Evolutionary conservation across 2,888 invertebrate genomes (phyloP), one percentile per base, ranked within the genome.

Genomic region (Celastrina argiolus): DNA sequence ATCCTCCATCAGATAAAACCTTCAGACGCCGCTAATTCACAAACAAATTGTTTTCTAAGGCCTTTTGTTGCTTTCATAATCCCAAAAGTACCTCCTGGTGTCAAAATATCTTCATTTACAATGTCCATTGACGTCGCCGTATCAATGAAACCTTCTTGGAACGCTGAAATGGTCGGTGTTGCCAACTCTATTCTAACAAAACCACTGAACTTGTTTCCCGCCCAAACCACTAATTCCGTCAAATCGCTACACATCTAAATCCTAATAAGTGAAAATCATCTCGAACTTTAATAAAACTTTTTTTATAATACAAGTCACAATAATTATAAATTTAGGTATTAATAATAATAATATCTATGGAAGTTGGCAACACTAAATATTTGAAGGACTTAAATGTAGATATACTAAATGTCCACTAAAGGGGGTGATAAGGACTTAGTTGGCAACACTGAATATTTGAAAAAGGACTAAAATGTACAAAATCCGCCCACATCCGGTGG

Each of bases 401-500:
- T n/a, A n/a, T n/a, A 31, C 31, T 31, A 6, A 31, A 31, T 6
- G 5, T 4, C 5, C 31, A 2, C 31, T 3, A 3, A 31, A 31
- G 31, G 31, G 5, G 31, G 1, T 4, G 4, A 31, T 6, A 31
- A 5, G 4, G 74, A 67, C 75, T 75, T 77, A 79, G 78, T 76
- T 51, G 22, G 51, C 51, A 51, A 51, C 51, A 51, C 51, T 26
- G 69, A 81, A 80, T 78, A 72, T 70, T 68, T 68, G 71, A 74
- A 74, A 73, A 71, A 75, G 70, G 63, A 65, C 67, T 61, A 67
- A 73, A 64, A 66, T 71, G 70, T 71, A 67, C 72, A 66, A 72
- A 77, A 78, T 77, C 79, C 79, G 73, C 80, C 81, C 76, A 80
- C 80, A 81, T 87, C 87, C 87, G 85, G 85, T 84, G 86, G 85